These are phyloP conservation scores for Aphelenchoides fujianensis DNA, from an alignment of 1,140 invertebrate species.

Conservation along the genomic window DNA sequence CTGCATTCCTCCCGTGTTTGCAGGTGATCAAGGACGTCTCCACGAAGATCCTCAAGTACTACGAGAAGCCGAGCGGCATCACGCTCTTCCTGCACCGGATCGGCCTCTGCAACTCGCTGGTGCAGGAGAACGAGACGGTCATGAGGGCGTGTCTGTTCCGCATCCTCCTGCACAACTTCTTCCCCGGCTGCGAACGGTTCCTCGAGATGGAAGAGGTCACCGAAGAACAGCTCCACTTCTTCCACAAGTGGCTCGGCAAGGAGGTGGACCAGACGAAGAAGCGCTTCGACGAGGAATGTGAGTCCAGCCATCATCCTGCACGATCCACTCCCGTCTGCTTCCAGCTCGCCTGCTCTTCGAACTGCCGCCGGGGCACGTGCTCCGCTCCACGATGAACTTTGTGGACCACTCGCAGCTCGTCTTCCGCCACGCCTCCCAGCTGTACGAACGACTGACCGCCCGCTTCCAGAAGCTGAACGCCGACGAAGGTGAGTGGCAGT, in stretches of 20 bases:
- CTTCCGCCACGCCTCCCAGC: constrained; percentile 2
- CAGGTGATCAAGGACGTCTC: constrained; percentile 3
- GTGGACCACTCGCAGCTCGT: constrained; percentile 1
- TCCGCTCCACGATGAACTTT: not conserved
- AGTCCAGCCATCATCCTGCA: not conserved
- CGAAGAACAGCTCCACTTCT: constrained; percentile 6
- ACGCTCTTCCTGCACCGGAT: not conserved
- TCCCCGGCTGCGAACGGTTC: constrained; percentile 3
- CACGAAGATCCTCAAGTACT: not conserved
- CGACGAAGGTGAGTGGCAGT: not conserved
- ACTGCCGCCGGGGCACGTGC: not conserved
- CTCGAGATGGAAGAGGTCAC: not conserved
- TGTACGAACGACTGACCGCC: not conserved
- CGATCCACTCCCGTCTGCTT: not conserved
- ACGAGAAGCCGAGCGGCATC: not conserved
- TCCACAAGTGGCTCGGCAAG: constrained; percentile 17
- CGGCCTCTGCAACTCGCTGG: constrained; percentile 2
- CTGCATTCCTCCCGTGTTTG: not conserved
- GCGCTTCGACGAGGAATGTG: constrained; percentile 9
- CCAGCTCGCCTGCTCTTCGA: not conserved
- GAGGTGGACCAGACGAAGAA: constrained; percentile 7
- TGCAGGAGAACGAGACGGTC: constrained; percentile 2
- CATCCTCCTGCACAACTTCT: constrained; percentile 14
- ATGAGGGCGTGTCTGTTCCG: constrained; percentile 17
- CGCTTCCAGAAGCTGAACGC: constrained; percentile 10